These are phyloP conservation scores for Onychostruthus taczanowskii DNA, from an alignment of 2,113 vertebrate genomes.

Conservation along the genomic window DNA sequence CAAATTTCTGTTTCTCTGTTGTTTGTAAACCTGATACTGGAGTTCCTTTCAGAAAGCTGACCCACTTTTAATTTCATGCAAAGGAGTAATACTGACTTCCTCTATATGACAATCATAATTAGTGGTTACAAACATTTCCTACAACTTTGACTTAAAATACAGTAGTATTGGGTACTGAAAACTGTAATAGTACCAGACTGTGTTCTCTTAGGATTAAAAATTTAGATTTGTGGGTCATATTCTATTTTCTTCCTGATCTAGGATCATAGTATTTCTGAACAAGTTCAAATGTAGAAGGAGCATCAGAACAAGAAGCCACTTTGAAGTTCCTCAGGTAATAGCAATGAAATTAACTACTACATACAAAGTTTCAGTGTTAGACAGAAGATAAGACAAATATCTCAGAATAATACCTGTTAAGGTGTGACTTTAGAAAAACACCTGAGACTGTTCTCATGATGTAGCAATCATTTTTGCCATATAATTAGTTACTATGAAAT, in stretches of 20 bases:
- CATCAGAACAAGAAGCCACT: background rate
- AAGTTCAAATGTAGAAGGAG: background rate
- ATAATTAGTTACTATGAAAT: background rate
- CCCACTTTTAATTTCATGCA: background rate
- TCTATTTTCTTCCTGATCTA: background rate
- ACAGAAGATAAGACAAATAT: background rate
- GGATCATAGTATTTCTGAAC: background rate
- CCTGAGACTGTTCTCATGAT: background rate
- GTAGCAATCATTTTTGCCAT: background rate
- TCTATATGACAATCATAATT: background rate
- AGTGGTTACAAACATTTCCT: background rate
- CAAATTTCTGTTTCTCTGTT: background rate
- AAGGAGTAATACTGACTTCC: background rate
- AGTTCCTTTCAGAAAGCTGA: background rate
- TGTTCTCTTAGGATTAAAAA: background rate
- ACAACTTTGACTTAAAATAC: background rate
- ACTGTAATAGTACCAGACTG: background rate
- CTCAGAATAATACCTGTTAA: background rate
- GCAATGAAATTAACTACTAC: background rate
- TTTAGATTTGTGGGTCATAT: background rate
- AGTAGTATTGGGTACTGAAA: no score
- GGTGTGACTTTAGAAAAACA: background rate
- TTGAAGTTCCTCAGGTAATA: background rate
- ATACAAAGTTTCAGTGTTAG: background rate
- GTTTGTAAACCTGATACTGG: background rate